Evolutionary conservation across 2,888 invertebrate genomes (phyloP), one percentile per base, ranked within the genome.

Genomic region (Monopis laevigella): DNA sequence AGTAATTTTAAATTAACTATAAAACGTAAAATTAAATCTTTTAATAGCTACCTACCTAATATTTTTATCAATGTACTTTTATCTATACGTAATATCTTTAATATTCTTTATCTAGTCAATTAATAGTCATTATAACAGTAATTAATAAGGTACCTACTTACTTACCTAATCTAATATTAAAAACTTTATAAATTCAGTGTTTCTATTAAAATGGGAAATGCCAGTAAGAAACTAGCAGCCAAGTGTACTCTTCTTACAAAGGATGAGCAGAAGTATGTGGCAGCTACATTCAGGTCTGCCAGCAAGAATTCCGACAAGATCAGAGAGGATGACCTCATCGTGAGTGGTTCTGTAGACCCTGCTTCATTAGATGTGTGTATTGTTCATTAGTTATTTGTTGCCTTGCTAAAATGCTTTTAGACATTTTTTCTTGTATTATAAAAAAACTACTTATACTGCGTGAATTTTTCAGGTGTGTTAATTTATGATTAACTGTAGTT

Each of bases 281-380:
- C 86, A 3, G 80, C 80, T 30, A 86, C 86, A 1, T 87, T 86
- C 65, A 67, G 83, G 41, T 68, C 84, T 2, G 86, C 84, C 41
- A 86, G 86, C 56, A 85, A 84, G 61, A 86, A 86, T 65, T 85
- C 86, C 0, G 86, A 86, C 46, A 77, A 71, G 59, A 85, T 87
- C 43, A 71, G 84, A 42, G 86, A 87, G 68, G 87, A 87, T 45
- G 87, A 87, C 61, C 78, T 87, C 60, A 85, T 84, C 68, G 87
- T 87, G 80, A 82, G 82, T 78, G 72, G 71, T 49, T 67, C 61
- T 63, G 53, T 78, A 69, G 77, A 77, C 48, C 66, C 75, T 56
- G 74, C 64, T 53, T 70, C 63, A 51, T 59, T 80, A 68, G 74
- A 80, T 72, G 78, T 80, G 68, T 70, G 78, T 80, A 42, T 38